These are phyloP conservation scores for Choloepus didactylus DNA, from an alignment of 2,797 vertebrate species.

Conservation along the genomic window DNA sequence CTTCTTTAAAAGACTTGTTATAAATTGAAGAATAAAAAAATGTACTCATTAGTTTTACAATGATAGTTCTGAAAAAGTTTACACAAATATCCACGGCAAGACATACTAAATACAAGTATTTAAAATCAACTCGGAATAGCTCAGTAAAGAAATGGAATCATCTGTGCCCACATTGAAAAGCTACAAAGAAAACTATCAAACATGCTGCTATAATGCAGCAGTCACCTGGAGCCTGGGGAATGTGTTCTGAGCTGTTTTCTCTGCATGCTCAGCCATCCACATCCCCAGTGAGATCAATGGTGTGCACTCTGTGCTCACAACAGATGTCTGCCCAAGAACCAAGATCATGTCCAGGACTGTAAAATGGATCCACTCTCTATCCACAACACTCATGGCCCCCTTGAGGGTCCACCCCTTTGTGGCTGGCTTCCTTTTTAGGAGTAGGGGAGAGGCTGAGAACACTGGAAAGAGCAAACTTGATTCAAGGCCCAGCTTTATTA, in stretches of 20 bases:
- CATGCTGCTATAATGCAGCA: background rate
- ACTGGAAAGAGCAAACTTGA: background rate
- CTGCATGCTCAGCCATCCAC: background rate
- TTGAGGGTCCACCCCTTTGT: background rate
- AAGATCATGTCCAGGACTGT: background rate
- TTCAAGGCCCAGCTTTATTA: background rate
- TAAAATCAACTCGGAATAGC: constrained; percentile 22
- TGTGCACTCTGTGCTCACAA: background rate
- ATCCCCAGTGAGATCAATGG: background rate
- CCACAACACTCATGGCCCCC: background rate
- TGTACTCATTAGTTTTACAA: background rate
- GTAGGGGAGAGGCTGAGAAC: background rate
- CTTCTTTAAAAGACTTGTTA: background rate
- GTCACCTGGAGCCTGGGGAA: background rate
- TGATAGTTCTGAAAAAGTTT: background rate
- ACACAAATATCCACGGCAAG: background rate
- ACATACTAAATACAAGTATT: constrained; percentile 10
- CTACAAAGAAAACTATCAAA: background rate
- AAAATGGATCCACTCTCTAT: background rate
- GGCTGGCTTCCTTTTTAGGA: background rate
- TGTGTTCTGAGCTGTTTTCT: background rate
- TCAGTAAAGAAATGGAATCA: background rate
- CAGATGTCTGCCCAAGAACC: background rate
- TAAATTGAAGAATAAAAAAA: background rate
- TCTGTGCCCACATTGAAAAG: background rate